Evolutionary conservation across 1,140 invertebrate genomes (phyloP).

Genomic region (Pogonomyrmex barbatus): DNA sequence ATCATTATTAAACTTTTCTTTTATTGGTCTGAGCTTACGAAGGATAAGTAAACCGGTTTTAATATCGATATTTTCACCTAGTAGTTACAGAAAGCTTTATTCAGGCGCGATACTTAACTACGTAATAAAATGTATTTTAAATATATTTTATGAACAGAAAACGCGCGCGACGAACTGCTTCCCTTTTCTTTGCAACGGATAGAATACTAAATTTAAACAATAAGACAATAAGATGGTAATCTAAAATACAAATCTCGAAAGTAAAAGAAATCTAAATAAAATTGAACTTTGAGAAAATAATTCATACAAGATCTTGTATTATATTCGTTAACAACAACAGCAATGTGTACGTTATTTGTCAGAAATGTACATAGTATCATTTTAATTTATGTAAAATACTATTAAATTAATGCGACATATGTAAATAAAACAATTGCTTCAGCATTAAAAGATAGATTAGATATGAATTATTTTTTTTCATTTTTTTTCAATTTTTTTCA

Average conservation of each 20-base stretch:
- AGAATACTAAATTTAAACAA: not conserved
- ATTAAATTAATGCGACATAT: not conserved
- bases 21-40: not conserved
- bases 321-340: not conserved
- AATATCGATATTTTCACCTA: constrained; percentile 13
- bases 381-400: not conserved
- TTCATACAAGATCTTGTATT: not conserved
- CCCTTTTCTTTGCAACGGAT: not conserved
- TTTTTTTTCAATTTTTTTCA: too few species aligned
- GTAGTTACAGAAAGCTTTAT: not conserved
- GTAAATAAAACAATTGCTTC: not conserved
- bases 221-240: not conserved
- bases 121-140: not conserved
- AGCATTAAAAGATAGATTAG: not conserved
- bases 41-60: constrained; percentile 22
- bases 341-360: not conserved
- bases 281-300: not conserved
- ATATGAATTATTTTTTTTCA: not conserved
- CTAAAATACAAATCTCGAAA: constrained; percentile 16
- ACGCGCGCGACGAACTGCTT: not conserved
- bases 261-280: not conserved
- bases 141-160: not conserved
- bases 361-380: not conserved
- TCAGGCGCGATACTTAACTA: not conserved
- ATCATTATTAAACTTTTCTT: constrained; percentile 33